Evolutionary conservation across 2,113 vertebrate species (phyloP), one percentile per base, ranked within the genome.

Genomic region (Hydrolagus affinis): DNA sequence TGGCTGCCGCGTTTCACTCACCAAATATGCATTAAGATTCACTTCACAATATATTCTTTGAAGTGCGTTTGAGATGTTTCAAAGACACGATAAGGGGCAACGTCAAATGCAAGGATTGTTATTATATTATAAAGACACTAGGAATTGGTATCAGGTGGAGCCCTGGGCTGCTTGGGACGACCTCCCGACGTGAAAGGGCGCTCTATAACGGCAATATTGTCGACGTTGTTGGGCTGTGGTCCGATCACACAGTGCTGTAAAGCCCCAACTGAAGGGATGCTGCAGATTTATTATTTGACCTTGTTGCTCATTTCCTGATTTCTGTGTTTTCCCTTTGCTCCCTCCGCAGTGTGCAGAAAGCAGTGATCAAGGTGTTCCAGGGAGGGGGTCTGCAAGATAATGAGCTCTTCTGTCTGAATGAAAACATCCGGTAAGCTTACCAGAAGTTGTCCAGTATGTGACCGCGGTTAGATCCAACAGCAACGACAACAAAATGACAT

Each of bases 351-450:
- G 96, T 98, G 86, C 97, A 99, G 88, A 95, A 94, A 64, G 97
- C 97, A 12, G 97, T 99, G 88, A 95, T 97, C 90, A 97, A 96
- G 30, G 96, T 99, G 74, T 99, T 99, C 90, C 94, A 96, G 92
- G 97, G 97, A 10, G 95, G 95, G 86, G 92, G 93, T 68, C 88
- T 99, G 87, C 95, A 97, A 89, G 88, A 88, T 78, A 97, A 96
- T 28, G 97, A 98, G 87, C 96, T 99, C 10, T 96, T 94, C 89
- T 91, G 89, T 0, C 93, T 99, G 85, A 99, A 99, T 0, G 97
- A 99, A 92, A 96, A 93, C 90, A 95, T 99, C 94, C 96, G 97
- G 97, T 99, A 91, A 0, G 88, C 86, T 0, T 0, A 23, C 21
- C 21, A 88, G 86, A 86, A 88, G 56, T 75, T 85, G 86, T 72